Conservation (phyloP, 2,113 vertebrate species). For the Macrotus californicus region DNA sequence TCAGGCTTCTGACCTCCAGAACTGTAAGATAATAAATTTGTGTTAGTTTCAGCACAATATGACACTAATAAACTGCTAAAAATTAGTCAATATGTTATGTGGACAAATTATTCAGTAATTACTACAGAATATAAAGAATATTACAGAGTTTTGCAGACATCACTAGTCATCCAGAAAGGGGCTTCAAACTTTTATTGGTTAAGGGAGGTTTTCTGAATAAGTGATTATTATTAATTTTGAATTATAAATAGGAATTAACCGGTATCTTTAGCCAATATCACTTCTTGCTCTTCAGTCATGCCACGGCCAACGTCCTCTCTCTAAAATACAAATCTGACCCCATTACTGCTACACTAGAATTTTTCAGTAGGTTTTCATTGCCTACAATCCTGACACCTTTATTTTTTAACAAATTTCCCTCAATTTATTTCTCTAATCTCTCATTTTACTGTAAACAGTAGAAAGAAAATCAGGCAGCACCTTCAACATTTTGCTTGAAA, state of each 20-base stretch:
- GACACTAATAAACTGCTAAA: neutral
- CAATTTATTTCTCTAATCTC: neutral
- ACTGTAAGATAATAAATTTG: neutral
- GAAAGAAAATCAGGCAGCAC: neutral
- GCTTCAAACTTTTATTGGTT: neutral
- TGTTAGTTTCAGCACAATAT: neutral
- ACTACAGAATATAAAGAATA: neutral
- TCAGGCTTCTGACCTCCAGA: neutral
- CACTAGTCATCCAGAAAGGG: neutral
- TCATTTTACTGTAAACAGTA: neutral
- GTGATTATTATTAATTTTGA: neutral
- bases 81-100: neutral
- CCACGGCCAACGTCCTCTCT: neutral
- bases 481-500: neutral
- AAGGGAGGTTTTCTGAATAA: neutral
- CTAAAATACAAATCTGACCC: neutral
- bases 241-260: neutral
- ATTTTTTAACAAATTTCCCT: neutral
- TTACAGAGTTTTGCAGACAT: neutral
- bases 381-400: neutral
- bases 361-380: neutral
- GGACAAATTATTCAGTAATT: neutral
- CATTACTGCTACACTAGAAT: neutral
- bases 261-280: neutral
- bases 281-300: neutral